A percentile compares a stretch with the other conserved stretches of the same genome.
Conservation (phyloP, 2,888 invertebrate genomes). For the Taphrorychus bicolor region DNA sequence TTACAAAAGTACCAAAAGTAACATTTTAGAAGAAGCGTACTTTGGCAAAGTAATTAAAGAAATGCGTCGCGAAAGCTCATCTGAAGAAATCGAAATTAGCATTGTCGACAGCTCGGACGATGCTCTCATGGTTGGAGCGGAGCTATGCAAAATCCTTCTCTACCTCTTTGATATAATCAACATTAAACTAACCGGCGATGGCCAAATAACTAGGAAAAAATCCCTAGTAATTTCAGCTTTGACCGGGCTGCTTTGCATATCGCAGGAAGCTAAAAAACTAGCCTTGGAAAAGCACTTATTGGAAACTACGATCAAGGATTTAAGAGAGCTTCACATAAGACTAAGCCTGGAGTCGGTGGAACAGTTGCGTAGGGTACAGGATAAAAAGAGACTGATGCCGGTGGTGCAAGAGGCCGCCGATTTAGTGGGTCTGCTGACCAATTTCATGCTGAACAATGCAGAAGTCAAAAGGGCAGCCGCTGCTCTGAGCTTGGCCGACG, state of each 20-base stretch:
- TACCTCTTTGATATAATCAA: slow-evolving; percentile 60
- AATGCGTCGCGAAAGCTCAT: slow-evolving; percentile 5
- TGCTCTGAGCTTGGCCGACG: slow-evolving; percentile 64
- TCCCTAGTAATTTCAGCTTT: slow-evolving; percentile 58
- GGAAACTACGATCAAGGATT: slow-evolving; percentile 54
- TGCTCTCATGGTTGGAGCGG: slow-evolving; percentile 56
- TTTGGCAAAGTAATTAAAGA: slow-evolving; percentile 46
- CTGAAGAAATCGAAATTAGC: slow-evolving; percentile 42
- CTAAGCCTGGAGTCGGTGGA: slow-evolving; percentile 62
- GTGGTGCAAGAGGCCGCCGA: slow-evolving; percentile 66
- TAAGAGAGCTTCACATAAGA: slow-evolving; percentile 61
- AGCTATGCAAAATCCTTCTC: slow-evolving; percentile 61
- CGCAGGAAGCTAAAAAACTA: slow-evolving; percentile 60
- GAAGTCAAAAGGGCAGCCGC: slow-evolving; percentile 66
- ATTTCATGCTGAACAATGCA: slow-evolving; percentile 65
- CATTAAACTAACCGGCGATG: slow-evolving; percentile 52
- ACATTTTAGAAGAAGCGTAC: slow-evolving; percentile 50
- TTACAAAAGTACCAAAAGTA: slow-evolving; percentile 39
- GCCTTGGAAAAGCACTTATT: slow-evolving; percentile 57
- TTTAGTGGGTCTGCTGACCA: slow-evolving; percentile 66
- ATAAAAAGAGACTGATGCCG: slow-evolving; percentile 60
- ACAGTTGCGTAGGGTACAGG: slow-evolving; percentile 56
- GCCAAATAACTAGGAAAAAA: slow-evolving; percentile 53
- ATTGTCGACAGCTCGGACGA: slow-evolving; percentile 39
- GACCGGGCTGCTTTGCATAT: slow-evolving; percentile 60